phyloP scores from a whole-genome alignment of 2,888 invertebrate genomes.

The Polyommatus icarus region DNA sequence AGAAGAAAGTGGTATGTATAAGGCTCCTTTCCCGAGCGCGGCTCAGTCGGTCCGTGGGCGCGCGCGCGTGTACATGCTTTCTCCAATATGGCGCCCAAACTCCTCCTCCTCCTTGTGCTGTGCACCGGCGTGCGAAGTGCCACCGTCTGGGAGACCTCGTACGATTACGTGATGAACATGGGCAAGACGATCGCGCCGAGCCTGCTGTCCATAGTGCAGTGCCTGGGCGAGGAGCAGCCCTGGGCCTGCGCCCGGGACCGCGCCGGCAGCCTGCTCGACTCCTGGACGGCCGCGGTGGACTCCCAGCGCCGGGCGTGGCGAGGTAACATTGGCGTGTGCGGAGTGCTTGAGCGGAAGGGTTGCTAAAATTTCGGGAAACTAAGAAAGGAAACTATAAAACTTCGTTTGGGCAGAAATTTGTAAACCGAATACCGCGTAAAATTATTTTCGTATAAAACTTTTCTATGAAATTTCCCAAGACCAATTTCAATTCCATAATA shows the following conservation, averaged over 20 bases:
- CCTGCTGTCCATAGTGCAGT: conserved; percentile 76
- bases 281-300: conserved; percentile 62
- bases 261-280: conserved; percentile 75
- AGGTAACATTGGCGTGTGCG: conserved; percentile 50
- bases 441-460: no score
- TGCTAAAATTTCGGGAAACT: neutral
- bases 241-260: conserved; percentile 79
- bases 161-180: conserved; percentile 66
- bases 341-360: neutral
- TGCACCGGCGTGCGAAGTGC: conserved; percentile 58
- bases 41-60: conserved; percentile 61
- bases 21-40: conserved; percentile 47
- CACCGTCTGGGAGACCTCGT: conserved; percentile 61
- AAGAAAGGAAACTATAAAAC: neutral
- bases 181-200: conserved; percentile 72
- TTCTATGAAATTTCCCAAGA: no score
- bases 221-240: conserved; percentile 71
- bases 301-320: conserved; percentile 65
- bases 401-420: no score
- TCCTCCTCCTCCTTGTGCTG: conserved; percentile 52
- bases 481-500: no score
- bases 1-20: conserved; percentile 47
- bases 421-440: no score
- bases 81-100: conserved; percentile 56
- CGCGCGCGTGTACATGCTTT: conserved; percentile 45